Base-by-base conservation (phyloP, 1,140 invertebrate genomes). In the Oncopeltus fasciatus region DNA sequence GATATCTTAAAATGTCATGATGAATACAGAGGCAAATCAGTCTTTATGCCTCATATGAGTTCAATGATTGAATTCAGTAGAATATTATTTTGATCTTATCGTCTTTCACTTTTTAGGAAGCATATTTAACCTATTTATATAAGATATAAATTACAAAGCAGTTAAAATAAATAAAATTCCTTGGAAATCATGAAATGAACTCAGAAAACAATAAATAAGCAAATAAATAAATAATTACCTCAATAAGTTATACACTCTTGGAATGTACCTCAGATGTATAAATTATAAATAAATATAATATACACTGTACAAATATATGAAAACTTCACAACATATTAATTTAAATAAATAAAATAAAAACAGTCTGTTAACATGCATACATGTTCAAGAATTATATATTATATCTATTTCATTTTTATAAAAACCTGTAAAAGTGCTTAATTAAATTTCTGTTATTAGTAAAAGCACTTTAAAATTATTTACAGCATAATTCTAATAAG, bases 181-280 rank as follows among this genome's bases (percentile, higher is more conserved):
- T 20, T 46, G 21, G 3, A n/a, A 20, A n/a, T 46, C 18, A n/a
- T 20, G 44, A 46, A 20, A 20, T 46, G 2, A 46, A 46, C 9
- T 46, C 44, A 20, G 44, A 20, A 18, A 53, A 53, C 26, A 53
- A 53, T 38, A 53, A 24, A 53, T 18, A 20, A 24, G 14, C 20
- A 53, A 53, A 24, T 16, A 53, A 53, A 24, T 24, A 53, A 24
- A 53, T 24, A 53, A 26, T 14, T 24, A 24, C 26, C 16, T 18
- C 20, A 53, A 53, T 53, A 53, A 53, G 26, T 53, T 24, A 53
- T 53, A 53, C 49, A 53, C 49, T 53, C 49, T 53, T 53, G 49
- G 49, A 53, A 53, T 53, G 49, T 53, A 53, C n/a, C n/a, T n/a
- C n/a, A n/a, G n/a, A n/a, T n/a, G n/a, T n/a, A n/a, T n/a, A n/a